Conservation (phyloP, 2,797 vertebrate species). For the Sarcoramphus papa region DNA sequence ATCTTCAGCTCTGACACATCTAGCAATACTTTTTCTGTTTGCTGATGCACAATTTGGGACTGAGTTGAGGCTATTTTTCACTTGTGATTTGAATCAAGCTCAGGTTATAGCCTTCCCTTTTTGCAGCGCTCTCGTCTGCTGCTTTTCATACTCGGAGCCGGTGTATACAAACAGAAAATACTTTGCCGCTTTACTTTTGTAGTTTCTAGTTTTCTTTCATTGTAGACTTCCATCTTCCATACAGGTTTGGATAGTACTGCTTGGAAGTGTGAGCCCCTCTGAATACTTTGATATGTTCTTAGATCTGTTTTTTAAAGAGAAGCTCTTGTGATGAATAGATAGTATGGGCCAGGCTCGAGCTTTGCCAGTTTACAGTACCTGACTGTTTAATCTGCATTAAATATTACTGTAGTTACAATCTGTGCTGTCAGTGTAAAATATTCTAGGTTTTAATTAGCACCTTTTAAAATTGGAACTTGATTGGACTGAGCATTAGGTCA, state of each 20-base stretch:
- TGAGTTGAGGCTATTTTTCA: not conserved
- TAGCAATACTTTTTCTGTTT: not conserved
- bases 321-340: not conserved
- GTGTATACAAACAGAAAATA: not conserved
- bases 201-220: not conserved
- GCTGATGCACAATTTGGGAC: not conserved
- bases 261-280: not conserved
- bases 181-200: not conserved
- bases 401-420: not conserved
- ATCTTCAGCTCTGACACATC: not conserved
- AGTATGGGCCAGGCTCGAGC: not conserved
- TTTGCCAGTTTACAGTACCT: not conserved
- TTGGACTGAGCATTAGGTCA: not conserved
- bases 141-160: not conserved
- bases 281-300: not conserved
- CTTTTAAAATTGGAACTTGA: not conserved
- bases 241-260: not conserved
- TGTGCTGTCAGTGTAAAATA: not conserved
- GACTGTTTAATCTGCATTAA: not conserved
- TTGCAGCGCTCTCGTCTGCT: not conserved
- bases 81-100: not conserved
- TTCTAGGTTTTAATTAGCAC: not conserved
- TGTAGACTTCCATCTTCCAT: not conserved
- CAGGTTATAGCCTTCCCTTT: not conserved
- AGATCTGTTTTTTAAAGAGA: not conserved